These are phyloP conservation scores for Leptura quadrifasciata DNA, from an alignment of 2,888 invertebrate genomes.

Conservation along the genomic window DNA sequence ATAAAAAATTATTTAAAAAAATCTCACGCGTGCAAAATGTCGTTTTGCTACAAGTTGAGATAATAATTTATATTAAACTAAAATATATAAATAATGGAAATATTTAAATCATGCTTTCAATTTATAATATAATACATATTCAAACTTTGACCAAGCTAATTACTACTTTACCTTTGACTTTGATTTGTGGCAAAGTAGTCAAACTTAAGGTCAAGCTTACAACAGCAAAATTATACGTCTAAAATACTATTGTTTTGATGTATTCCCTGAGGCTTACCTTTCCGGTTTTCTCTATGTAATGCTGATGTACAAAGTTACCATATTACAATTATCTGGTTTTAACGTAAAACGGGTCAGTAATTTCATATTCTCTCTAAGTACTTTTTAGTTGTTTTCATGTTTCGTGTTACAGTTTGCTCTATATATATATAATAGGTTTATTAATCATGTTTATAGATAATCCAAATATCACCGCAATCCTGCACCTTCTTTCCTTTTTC, in stretches of 20 bases:
- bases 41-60: no score
- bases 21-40: no score
- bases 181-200: conserved; percentile 13
- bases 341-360: conserved; percentile 38
- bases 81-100: no score
- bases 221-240: conserved; percentile 27
- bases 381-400: neutral
- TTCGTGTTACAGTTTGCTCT: neutral
- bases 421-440: no score
- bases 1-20: no score
- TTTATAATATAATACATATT: no score
- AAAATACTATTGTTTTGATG: conserved; percentile 49
- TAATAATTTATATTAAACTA: no score
- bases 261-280: conserved; percentile 41
- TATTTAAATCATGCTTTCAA: no score
- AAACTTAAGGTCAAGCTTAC: conserved; percentile 19
- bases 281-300: conserved; percentile 41
- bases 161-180: neutral
- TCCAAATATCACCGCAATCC: no score
- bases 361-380: neutral
- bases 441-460: no score
- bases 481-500: no score
- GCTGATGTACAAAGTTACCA: conserved; percentile 46
- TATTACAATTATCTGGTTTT: conserved; percentile 40
- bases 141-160: no score